Conservation (phyloP, 1,140 invertebrate species). For the Drosophila dunni region DNA sequence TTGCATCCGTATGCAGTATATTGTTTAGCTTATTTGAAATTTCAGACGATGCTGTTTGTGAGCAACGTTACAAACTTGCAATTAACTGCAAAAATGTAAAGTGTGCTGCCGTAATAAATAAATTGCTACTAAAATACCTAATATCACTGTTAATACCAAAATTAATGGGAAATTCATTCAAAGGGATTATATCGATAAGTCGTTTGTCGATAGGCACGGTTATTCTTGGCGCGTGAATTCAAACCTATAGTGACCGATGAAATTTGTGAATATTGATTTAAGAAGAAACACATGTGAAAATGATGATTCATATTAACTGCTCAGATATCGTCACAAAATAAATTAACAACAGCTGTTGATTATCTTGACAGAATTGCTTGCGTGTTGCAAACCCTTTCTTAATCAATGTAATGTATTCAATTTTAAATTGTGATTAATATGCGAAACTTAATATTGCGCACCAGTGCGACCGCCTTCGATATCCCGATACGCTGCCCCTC, state of each 20-base stretch:
- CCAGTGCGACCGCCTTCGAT: conserved; percentile 49
- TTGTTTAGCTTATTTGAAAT: no score
- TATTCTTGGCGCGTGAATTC: conserved; percentile 13
- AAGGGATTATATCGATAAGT: no score
- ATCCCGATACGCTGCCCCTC: conserved; percentile 35
- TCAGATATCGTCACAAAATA: neutral
- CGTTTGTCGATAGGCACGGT: neutral
- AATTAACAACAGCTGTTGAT: conserved; percentile 7
- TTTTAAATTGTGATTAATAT: conserved; percentile 79
- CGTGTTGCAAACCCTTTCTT: conserved; percentile 25
- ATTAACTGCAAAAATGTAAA: no score
- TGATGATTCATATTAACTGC: neutral
- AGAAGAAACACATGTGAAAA: neutral
- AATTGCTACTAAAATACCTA: no score
- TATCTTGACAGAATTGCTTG: neutral
- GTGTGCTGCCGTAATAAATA: no score
- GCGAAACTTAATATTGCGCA: conserved; percentile 67
- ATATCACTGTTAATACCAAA: no score
- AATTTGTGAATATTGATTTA: neutral
- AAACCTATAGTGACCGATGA: neutral
- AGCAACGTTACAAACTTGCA: no score
- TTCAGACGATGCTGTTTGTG: no score
- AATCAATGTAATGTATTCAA: conserved; percentile 70
- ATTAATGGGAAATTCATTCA: no score
- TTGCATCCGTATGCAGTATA: no score